A percentile compares a stretch with the other conserved stretches of the same genome.
phyloP scores from a whole-genome alignment of 2,888 invertebrate species.

The Augochlorella aurata region DNA sequence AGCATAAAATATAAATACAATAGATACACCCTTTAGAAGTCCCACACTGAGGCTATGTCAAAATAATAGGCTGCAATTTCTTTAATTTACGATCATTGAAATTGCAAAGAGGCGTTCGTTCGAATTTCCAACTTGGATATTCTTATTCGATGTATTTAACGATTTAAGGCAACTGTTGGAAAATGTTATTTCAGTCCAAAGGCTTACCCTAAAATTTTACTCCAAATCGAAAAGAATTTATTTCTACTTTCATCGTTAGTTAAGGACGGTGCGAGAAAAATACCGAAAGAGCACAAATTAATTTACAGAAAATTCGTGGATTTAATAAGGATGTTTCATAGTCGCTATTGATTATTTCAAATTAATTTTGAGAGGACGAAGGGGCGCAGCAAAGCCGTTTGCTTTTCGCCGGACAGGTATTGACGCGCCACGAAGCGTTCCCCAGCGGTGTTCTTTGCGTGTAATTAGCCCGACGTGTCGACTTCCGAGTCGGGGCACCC shows the following conservation, averaged over 20 bases:
- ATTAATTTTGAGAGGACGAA: background rate
- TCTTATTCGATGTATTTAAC: too few species aligned
- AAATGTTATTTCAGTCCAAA: too few species aligned
- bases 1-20: background rate
- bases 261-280: background rate
- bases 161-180: too few species aligned
- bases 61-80: too few species aligned
- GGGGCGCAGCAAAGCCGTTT: background rate
- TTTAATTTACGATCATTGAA: too few species aligned
- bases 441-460: constrained; percentile 66
- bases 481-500: constrained; percentile 75
- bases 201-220: too few species aligned
- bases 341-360: background rate
- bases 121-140: too few species aligned
- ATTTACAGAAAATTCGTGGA: background rate
- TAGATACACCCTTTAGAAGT: background rate
- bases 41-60: background rate
- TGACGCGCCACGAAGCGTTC: constrained; percentile 16
- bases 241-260: too few species aligned
- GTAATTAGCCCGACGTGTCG: constrained; percentile 78
- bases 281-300: background rate
- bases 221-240: too few species aligned
- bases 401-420: constrained; percentile 19
- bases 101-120: too few species aligned
- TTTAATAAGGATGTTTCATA: background rate